Evolutionary conservation across 2,797 vertebrate genomes (phyloP).

Genomic region (Euphonia xanthogaster): DNA sequence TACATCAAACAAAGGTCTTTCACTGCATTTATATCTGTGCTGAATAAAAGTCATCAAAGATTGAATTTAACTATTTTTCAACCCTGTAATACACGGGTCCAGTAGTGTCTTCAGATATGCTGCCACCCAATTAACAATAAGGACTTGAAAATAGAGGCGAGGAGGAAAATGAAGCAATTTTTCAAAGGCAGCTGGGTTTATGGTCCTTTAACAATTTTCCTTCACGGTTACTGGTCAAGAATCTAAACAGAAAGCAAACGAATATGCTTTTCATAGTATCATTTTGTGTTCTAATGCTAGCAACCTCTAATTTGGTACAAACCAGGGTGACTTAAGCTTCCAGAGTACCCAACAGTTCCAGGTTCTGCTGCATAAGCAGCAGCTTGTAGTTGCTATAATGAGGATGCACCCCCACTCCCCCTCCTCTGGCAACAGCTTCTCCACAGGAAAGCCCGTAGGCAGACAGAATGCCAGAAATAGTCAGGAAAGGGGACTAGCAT

Average conservation of each 20-base stretch:
- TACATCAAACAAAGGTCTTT: neutral
- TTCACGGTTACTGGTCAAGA: neutral
- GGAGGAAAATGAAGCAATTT: neutral
- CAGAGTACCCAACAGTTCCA: neutral
- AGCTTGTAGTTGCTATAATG: neutral
- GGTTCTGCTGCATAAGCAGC: neutral
- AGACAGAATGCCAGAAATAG: neutral
- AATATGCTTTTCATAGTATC: neutral
- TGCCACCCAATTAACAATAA: neutral
- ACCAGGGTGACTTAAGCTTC: neutral
- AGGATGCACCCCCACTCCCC: neutral
- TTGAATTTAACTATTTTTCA: neutral
- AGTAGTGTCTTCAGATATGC: neutral
- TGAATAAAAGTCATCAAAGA: neutral
- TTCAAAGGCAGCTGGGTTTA: neutral
- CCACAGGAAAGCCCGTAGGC: neutral
- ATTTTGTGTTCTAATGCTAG: neutral
- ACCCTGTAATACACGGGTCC: neutral
- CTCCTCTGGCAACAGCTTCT: neutral
- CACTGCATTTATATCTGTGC: neutral
- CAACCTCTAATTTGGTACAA: neutral
- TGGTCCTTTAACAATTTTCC: neutral
- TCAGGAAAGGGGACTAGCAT: neutral
- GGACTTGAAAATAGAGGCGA: neutral
- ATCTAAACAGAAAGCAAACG: neutral